Evolutionary conservation across 1,140 invertebrate genomes (phyloP), one percentile per base, ranked within the genome.

Genomic region (Papilio polytes): DNA sequence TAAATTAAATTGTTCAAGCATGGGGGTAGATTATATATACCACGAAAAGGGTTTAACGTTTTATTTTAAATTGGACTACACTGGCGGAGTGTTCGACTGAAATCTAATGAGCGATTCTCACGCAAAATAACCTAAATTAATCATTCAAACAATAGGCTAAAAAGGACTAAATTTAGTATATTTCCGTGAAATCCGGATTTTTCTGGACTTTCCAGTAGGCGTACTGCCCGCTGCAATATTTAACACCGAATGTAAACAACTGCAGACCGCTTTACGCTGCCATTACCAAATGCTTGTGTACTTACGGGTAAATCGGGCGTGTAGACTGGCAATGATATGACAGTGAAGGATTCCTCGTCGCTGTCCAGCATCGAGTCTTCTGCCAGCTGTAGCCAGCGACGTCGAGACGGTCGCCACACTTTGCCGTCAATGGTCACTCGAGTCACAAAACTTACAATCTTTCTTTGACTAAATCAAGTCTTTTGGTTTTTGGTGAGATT

Each of bases 261-360:
- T 56, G n/a, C 7, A 7, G n/a, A 56, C 53, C n/a, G 53, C 53
- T 20, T 20, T 9, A 56, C n/a, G 51, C 9, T 9, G 53, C 53
- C 18, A 9, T 9, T 56, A 20, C n/a, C 53, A 56, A 56, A 18
- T 56, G 53, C 18, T 31, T 41, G 59, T 59, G 9, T 78, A 93
- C 92, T 94, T 83, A 94, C 93, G 51, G 91, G 86, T 20, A 86
- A 88, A 59, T 93, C 91, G 31, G 94, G 94, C 41, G 89, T 89
- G 87, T 92, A 90, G 73, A 93, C 93, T 15, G 95, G 94, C 80
- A 95, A 84, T 2, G 94, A 95, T 85, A 95, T 91, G 83, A 95
- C 91, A 66, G 94, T 91, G 86, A 95, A 95, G 9, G 95, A 88
- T 44, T 95, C 95, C 51, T 95, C 95, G 84, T 95, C 94, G 86